Percentiles rank a stretch among this genome's conserved stretches.
phyloP scores from a whole-genome alignment of 2,888 invertebrate species.

The Phasia obesa region DNA sequence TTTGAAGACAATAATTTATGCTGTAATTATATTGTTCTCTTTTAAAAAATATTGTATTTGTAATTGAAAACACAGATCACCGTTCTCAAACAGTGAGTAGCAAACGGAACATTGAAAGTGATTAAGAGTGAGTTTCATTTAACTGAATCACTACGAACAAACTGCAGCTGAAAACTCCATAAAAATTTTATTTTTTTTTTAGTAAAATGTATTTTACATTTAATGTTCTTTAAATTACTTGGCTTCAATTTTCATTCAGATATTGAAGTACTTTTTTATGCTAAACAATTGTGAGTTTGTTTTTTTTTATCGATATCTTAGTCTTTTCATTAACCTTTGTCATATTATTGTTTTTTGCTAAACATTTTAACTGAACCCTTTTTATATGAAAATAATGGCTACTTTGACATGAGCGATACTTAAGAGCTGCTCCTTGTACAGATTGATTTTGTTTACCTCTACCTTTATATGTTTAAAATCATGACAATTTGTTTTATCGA shows the following conservation, averaged over 20 bases:
- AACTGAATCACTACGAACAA: neutral
- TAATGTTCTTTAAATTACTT: too few relatives aligned
- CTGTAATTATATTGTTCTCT: too few relatives aligned
- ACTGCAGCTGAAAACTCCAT: too few relatives aligned
- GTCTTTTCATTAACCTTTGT: constrained; percentile 39
- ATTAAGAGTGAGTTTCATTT: neutral
- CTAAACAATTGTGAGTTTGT: constrained; percentile 3
- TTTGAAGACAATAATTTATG: too few relatives aligned
- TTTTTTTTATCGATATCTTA: neutral
- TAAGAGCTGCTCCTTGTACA: neutral
- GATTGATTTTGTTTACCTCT: constrained; percentile 3
- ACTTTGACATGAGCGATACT: constrained; percentile 6
- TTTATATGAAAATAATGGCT: constrained; percentile 4
- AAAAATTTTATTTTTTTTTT: too few relatives aligned
- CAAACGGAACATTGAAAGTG: neutral
- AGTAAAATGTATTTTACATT: too few relatives aligned
- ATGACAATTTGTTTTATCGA: neutral
- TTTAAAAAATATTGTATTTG: too few relatives aligned
- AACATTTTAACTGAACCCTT: neutral
- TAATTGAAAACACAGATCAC: too few relatives aligned
- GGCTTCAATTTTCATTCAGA: neutral
- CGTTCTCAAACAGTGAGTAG: too few relatives aligned
- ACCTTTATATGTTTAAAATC: neutral
- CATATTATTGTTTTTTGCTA: constrained; percentile 29
- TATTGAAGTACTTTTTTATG: constrained; percentile 1